These are phyloP conservation scores for Cheilosia variabilis DNA, from an alignment of 2,888 invertebrate species.

Conservation along the genomic window DNA sequence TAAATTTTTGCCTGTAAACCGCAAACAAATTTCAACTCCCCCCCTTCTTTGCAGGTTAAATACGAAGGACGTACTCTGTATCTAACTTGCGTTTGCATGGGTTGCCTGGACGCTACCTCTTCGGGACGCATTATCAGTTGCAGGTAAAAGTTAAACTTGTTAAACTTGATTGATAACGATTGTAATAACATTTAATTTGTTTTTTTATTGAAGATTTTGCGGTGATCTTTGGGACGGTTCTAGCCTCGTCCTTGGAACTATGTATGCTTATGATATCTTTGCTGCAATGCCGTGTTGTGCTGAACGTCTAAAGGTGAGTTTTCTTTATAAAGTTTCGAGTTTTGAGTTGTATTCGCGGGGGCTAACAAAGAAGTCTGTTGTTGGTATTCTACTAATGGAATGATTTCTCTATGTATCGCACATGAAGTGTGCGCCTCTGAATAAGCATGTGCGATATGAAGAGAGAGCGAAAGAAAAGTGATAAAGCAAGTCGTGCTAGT, in stretches of 20 bases:
- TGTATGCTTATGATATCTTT: conserved; percentile 99
- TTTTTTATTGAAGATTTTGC: conserved; percentile 86
- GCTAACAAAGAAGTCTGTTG: not conserved
- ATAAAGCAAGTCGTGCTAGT: too few relatives aligned
- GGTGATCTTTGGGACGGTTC: conserved; percentile 96
- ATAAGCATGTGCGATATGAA: too few relatives aligned
- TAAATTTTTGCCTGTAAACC: not conserved
- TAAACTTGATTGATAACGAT: not conserved
- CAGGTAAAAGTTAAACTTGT: conserved; percentile 81
- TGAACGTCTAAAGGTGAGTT: conserved; percentile 93
- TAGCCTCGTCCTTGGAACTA: conserved; percentile 96
- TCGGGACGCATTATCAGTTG: conserved; percentile 91
- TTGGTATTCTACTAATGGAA: not conserved
- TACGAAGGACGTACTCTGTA: conserved; percentile 95
- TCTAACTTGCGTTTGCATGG: conserved; percentile 97
- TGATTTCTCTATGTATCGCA: not conserved
- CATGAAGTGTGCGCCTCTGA: not conserved
- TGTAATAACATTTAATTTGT: not conserved
- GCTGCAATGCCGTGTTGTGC: conserved; percentile 98
- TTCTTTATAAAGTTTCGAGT: not conserved
- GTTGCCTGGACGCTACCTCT: conserved; percentile 93
- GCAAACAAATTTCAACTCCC: conserved; percentile 7
- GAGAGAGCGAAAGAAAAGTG: too few relatives aligned
- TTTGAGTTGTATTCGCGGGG: not conserved
- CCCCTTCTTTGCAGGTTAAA: conserved; percentile 88